Conservation (phyloP, 2,888 invertebrate genomes). For the Drosophila atroscutellata region DNA sequence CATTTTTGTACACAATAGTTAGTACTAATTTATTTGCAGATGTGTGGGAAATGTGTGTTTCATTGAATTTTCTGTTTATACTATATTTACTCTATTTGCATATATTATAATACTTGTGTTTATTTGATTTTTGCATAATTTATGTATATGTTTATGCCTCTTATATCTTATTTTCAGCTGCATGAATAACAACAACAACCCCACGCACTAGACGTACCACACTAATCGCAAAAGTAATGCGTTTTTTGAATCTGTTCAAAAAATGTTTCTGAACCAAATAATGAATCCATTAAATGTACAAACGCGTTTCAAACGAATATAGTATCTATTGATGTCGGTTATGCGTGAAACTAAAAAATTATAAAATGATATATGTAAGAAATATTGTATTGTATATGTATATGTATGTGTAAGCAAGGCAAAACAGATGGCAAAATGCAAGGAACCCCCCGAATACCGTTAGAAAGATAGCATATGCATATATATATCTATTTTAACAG, state of each 20-base stretch:
- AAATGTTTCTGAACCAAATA: slow-evolving; percentile 81
- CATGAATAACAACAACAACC: slow-evolving; percentile 84
- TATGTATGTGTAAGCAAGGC: slow-evolving; percentile 33
- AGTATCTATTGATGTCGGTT: slow-evolving; percentile 26
- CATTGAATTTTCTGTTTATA: background rate
- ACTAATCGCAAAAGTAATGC: slow-evolving; percentile 82
- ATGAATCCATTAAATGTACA: slow-evolving; percentile 31
- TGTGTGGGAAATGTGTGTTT: background rate
- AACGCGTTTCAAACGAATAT: slow-evolving; percentile 29
- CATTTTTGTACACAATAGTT: slow-evolving; percentile 17
- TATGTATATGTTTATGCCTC: slow-evolving; percentile 59
- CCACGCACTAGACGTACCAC: slow-evolving; percentile 83
- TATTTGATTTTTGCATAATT: slow-evolving; percentile 34
- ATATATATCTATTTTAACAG: slow-evolving; percentile 45
- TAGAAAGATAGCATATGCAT: slow-evolving; percentile 36
- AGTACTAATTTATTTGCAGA: slow-evolving; percentile 6
- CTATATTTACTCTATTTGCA: slow-evolving; percentile 1
- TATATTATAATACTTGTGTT: slow-evolving; percentile 3
- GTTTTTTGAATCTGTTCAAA: slow-evolving; percentile 83
- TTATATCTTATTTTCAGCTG: slow-evolving; percentile 83
- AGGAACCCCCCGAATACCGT: slow-evolving; percentile 42
- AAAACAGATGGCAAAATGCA: slow-evolving; percentile 23
- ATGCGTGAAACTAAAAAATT: slow-evolving; percentile 25
- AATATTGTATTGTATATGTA: slow-evolving; percentile 27
- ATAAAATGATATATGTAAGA: slow-evolving; percentile 11